These are phyloP conservation scores for Pemphredon lugubris DNA, from an alignment of 2,888 invertebrate species.

Conservation along the genomic window DNA sequence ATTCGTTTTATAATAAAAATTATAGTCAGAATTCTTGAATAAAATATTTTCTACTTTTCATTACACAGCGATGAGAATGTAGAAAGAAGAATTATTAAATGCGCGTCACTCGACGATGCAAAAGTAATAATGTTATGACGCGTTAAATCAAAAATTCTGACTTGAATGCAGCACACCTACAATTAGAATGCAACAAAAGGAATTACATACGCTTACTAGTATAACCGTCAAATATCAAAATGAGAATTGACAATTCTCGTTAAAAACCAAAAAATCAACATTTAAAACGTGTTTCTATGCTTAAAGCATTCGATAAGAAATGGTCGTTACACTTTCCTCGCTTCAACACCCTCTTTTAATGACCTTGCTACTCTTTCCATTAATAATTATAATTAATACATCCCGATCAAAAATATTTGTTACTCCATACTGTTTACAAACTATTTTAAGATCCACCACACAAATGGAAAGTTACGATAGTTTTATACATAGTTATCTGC, in stretches of 20 bases:
- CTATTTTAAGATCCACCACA: slow-evolving; percentile 41
- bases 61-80: background rate
- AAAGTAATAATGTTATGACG: background rate
- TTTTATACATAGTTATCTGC: slow-evolving; percentile 44
- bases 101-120: background rate
- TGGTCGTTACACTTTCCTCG: slow-evolving; percentile 41
- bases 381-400: slow-evolving; percentile 49
- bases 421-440: slow-evolving; percentile 47
- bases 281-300: slow-evolving; percentile 34
- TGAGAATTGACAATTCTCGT: slow-evolving; percentile 25
- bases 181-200: slow-evolving; percentile 32
- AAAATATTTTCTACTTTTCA: slow-evolving; percentile 6
- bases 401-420: slow-evolving; percentile 39
- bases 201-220: slow-evolving; percentile 10
- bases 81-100: no score
- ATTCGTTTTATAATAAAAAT: slow-evolving; percentile 15
- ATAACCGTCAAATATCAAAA: slow-evolving; percentile 16
- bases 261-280: slow-evolving; percentile 17
- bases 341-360: slow-evolving; percentile 44
- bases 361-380: slow-evolving; percentile 44
- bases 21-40: slow-evolving; percentile 66
- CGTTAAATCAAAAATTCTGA: slow-evolving; percentile 61
- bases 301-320: slow-evolving; percentile 32
- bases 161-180: slow-evolving; percentile 59
- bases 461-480: slow-evolving; percentile 33